phyloP scores from a whole-genome alignment of 2,113 vertebrate species.

The Gracilinanus agilis region DNA sequence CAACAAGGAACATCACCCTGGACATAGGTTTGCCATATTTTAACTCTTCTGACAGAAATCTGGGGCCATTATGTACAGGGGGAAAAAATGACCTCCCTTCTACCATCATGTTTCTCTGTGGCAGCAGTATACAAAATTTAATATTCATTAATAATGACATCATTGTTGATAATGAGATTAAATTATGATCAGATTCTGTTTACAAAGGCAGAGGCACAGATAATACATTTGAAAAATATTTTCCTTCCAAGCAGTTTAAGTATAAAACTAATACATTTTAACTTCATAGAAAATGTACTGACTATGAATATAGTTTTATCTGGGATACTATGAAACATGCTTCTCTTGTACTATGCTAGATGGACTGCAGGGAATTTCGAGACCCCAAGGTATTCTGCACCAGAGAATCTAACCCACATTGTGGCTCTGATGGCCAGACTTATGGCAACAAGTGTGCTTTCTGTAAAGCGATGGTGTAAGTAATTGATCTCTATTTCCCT shows the following conservation, averaged over 20 bases:
- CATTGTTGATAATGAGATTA: not conserved
- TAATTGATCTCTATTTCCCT: conserved; percentile 35
- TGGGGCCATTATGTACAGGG: not conserved
- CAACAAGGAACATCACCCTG: not conserved
- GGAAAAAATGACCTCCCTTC: not conserved
- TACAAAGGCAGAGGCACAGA: not conserved
- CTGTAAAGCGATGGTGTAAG: conserved; percentile 86
- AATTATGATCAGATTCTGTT: not conserved
- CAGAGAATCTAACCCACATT: conserved; percentile 85
- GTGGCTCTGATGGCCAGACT: conserved; percentile 83
- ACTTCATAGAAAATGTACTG: not conserved
- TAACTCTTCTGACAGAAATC: not conserved
- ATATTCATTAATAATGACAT: not conserved
- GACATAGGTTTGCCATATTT: not conserved
- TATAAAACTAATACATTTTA: not conserved
- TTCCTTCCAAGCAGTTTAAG: not conserved
- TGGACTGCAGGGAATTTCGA: conserved; percentile 80
- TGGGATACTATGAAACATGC: not conserved
- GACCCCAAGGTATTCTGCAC: conserved; percentile 82
- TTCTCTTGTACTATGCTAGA: conserved; percentile 68
- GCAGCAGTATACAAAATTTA: not conserved
- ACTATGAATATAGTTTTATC: not conserved
- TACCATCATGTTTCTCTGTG: not conserved
- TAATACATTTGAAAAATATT: not conserved
- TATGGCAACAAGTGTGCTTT: conserved; percentile 85